A percentile compares a stretch with the other conserved stretches of the same genome.
Evolutionary conservation across 2,113 vertebrate genomes (phyloP).

Genomic region (Siniperca knerii): DNA sequence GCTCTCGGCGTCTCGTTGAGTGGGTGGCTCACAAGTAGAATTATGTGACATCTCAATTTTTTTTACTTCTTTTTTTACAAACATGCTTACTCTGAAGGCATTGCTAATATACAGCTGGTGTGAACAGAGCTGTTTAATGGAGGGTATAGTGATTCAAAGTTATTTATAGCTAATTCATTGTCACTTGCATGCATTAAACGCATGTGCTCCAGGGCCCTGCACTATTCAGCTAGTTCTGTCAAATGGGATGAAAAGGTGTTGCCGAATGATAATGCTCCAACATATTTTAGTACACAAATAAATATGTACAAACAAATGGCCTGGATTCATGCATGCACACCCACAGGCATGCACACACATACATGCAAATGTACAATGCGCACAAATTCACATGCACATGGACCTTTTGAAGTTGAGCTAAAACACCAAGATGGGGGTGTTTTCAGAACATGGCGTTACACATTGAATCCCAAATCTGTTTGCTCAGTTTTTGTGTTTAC

Average conservation of each 20-base stretch:
- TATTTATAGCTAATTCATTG: conserved; percentile 41
- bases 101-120: conserved; percentile 18
- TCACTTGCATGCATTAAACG: conserved; percentile 31
- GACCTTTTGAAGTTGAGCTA: conserved; percentile 60
- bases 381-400: conserved; percentile 2
- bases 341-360: conserved; percentile 30
- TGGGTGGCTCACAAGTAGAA: conserved; percentile 49
- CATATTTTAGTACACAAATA: conserved; percentile 52
- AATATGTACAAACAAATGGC: conserved; percentile 33
- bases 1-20: conserved; percentile 1
- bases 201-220: conserved; percentile 2
- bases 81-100: background rate
- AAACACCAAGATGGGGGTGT: conserved; percentile 56
- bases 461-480: conserved; percentile 63
- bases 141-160: background rate
- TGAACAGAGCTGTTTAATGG: background rate
- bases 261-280: conserved; percentile 30
- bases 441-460: conserved; percentile 53
- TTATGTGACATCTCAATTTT: conserved; percentile 2
- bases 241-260: conserved; percentile 41
- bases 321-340: conserved; percentile 30
- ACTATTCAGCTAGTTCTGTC: conserved; percentile 27
- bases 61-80: conserved; percentile 1
- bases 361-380: conserved; percentile 11
- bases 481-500: conserved; percentile 58